phyloP scores from a whole-genome alignment of 2,797 vertebrate species.

The Pitangus sulphuratus region DNA sequence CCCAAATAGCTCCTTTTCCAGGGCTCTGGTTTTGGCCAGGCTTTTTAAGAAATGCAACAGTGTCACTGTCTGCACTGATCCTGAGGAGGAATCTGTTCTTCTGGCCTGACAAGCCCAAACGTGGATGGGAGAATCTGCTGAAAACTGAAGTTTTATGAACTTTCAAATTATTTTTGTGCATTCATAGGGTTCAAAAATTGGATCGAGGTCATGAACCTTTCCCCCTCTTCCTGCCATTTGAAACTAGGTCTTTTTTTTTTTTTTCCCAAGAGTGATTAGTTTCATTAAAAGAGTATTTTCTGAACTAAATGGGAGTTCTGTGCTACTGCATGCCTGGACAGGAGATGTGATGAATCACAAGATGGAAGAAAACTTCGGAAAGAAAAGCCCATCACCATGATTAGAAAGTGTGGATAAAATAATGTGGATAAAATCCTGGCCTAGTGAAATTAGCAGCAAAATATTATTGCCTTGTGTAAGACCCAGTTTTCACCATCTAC shows the following conservation, averaged over 20 bases:
- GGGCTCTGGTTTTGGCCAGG: constrained; percentile 4
- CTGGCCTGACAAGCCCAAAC: background rate
- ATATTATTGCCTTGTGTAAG: background rate
- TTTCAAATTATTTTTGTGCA: background rate
- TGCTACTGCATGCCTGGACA: constrained; percentile 22
- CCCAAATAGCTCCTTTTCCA: constrained; percentile 19
- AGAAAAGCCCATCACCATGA: background rate
- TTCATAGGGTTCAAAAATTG: constrained; percentile 2
- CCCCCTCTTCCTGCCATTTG: background rate
- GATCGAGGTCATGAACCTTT: constrained; percentile 9
- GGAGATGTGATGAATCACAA: background rate
- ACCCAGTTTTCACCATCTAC: background rate
- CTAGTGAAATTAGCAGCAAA: background rate
- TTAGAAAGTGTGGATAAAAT: background rate
- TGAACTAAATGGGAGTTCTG: constrained; percentile 12
- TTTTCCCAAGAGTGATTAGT: background rate
- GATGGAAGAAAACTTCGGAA: constrained; percentile 8
- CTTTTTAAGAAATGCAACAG: constrained; percentile 2
- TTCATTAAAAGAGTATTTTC: constrained; percentile 41
- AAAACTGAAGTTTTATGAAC: constrained; percentile 29
- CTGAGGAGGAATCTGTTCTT: constrained; percentile 6
- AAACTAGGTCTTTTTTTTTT: background rate
- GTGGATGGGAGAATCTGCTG: background rate
- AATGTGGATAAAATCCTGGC: background rate
- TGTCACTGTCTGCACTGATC: background rate